These are phyloP conservation scores for Lymantria dispar DNA, from an alignment of 2,888 invertebrate species.

Conservation along the genomic window DNA sequence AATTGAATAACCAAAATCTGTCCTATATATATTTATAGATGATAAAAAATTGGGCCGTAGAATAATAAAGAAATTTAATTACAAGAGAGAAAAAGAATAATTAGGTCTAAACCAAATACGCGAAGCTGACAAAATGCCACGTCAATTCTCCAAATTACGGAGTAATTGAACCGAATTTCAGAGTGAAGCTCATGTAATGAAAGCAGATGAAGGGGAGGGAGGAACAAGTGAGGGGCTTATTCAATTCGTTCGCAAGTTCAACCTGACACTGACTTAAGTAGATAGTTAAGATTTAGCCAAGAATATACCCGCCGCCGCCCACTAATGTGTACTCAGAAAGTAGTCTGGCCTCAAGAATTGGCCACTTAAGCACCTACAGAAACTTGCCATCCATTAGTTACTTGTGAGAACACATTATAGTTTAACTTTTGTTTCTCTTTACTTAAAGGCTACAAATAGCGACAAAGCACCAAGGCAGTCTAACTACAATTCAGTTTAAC, in stretches of 20 bases:
- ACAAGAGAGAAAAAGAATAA: conserved; percentile 34
- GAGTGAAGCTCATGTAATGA: conserved; percentile 74
- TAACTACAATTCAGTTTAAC: conserved; percentile 25
- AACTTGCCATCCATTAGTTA: conserved; percentile 77
- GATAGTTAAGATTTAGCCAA: conserved; percentile 75
- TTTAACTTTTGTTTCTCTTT: conserved; percentile 70
- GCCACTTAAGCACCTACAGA: conserved; percentile 73
- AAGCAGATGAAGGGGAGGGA: conserved; percentile 68
- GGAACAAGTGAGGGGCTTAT: conserved; percentile 61
- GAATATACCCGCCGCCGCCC: conserved; percentile 59
- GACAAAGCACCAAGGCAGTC: conserved; percentile 32
- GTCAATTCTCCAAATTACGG: conserved; percentile 72
- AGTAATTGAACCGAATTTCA: conserved; percentile 75
- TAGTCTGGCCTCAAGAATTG: conserved; percentile 71
- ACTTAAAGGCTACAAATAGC: conserved; percentile 52
- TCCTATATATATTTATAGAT: background rate
- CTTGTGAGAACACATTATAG: conserved; percentile 73
- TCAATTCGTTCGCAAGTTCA: conserved; percentile 65
- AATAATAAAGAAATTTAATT: conserved; percentile 3
- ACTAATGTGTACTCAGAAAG: conserved; percentile 78
- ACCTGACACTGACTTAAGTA: conserved; percentile 72
- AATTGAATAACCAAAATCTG: background rate
- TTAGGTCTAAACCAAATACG: conserved; percentile 48
- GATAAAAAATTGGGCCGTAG: background rate
- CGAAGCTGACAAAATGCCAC: conserved; percentile 73